Evolutionary conservation across 2,888 invertebrate species (phyloP).

Genomic region (Eristalinus sepulchralis): DNA sequence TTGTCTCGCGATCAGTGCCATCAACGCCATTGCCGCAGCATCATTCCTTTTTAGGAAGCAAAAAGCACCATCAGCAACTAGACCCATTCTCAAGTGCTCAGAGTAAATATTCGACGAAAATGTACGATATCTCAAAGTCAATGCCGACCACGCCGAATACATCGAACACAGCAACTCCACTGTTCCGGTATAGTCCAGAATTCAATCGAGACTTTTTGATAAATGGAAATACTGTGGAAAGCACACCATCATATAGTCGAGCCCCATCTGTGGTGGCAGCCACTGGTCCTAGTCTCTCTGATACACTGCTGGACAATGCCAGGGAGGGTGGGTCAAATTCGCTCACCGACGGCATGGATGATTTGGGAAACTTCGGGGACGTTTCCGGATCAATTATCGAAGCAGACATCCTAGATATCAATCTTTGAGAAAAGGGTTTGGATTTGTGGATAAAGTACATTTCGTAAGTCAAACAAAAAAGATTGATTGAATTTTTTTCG

Average conservation of each 20-base stretch:
- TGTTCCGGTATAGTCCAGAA: constrained; percentile 83
- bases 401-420: constrained; percentile 77
- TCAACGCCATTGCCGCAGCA: constrained; percentile 85
- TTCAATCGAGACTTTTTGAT: constrained; percentile 83
- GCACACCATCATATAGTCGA: constrained; percentile 74
- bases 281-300: constrained; percentile 45
- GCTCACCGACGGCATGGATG: constrained; percentile 63
- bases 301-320: constrained; percentile 57
- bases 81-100: constrained; percentile 50
- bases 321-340: constrained; percentile 60
- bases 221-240: constrained; percentile 84
- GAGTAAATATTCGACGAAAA: constrained; percentile 66
- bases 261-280: constrained; percentile 42
- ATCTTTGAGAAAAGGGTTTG: constrained; percentile 68
- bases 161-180: constrained; percentile 81
- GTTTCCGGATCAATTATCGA: constrained; percentile 79
- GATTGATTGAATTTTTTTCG: constrained; percentile 7
- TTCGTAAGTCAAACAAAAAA: constrained; percentile 56
- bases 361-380: constrained; percentile 72
- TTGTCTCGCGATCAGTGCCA: constrained; percentile 86
- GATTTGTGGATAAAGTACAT: constrained; percentile 71
- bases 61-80: constrained; percentile 71
- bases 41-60: constrained; percentile 50
- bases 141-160: constrained; percentile 88
- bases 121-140: constrained; percentile 86